phyloP scores from a whole-genome alignment of 2,797 vertebrate genomes.

The Pristis pectinata region DNA sequence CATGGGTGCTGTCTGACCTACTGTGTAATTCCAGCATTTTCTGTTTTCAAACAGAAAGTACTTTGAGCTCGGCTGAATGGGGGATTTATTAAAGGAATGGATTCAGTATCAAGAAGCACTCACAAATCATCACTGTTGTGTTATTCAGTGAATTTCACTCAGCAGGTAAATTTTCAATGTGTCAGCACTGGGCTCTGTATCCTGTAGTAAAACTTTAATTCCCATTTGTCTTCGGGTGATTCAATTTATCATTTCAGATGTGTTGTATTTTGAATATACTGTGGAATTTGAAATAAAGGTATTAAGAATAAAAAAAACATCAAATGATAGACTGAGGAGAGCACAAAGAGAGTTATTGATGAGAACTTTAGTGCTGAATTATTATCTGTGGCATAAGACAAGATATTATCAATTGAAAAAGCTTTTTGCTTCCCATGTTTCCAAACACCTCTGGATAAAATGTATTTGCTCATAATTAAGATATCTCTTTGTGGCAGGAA shows the following conservation, averaged over 20 bases:
- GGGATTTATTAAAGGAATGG: neutral
- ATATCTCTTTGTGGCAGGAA: neutral
- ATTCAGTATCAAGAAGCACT: neutral
- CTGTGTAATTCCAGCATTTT: too few species aligned
- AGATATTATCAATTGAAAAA: neutral
- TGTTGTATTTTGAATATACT: neutral
- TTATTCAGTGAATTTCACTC: neutral
- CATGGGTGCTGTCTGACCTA: too few species aligned
- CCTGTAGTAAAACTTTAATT: neutral
- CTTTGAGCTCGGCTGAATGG: neutral
- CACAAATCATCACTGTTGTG: neutral
- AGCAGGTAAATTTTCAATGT: neutral
- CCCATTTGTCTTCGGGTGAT: neutral
- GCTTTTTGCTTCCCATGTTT: neutral
- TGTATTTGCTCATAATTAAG: conserved; percentile 22
- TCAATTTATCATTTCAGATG: neutral
- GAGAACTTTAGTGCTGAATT: neutral
- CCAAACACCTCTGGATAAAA: conserved; percentile 1
- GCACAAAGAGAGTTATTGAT: neutral
- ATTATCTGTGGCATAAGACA: neutral
- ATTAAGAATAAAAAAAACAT: neutral
- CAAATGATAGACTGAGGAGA: neutral
- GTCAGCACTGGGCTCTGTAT: neutral
- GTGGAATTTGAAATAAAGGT: neutral
- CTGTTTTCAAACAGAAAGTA: neutral